Evolutionary conservation across 2,888 invertebrate species (phyloP).

Genomic region (Hymenopus coronatus): DNA sequence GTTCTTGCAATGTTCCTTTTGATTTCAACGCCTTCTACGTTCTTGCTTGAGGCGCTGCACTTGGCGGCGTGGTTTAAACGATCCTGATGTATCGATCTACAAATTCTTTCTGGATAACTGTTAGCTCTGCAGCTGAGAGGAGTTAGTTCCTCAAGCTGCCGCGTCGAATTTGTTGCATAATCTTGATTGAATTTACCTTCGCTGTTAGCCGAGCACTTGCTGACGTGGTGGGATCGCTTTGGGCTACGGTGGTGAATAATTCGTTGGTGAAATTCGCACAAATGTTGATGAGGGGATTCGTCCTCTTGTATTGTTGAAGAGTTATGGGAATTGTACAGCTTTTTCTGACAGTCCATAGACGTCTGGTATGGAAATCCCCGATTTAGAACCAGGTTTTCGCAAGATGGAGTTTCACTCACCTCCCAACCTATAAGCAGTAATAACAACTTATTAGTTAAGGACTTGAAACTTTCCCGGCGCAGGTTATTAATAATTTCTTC

Average conservation of each 20-base stretch:
- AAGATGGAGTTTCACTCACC: background rate
- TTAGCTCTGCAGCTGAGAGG: background rate
- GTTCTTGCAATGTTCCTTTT: background rate
- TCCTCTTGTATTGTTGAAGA: background rate
- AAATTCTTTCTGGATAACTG: background rate
- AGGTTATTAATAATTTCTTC: too few relatives aligned
- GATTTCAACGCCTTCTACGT: background rate
- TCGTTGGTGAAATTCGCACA: background rate
- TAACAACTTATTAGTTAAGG: background rate
- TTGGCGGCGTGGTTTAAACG: background rate
- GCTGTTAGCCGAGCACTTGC: background rate
- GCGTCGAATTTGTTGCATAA: background rate
- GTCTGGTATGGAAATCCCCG: background rate
- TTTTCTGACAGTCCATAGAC: background rate
- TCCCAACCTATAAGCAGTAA: background rate
- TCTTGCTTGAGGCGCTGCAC: background rate
- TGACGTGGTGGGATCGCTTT: background rate
- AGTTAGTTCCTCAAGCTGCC: background rate
- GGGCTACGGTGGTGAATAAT: background rate
- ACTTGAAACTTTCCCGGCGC: too few relatives aligned
- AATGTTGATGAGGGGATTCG: background rate
- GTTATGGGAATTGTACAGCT: background rate
- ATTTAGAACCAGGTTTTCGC: background rate
- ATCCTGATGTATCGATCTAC: background rate
- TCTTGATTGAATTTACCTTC: background rate